A percentile compares a stretch with the other conserved stretches of the same genome.
These are phyloP conservation scores for Nixonia krombeini DNA, from an alignment of 1,140 invertebrate species.

Conservation along the genomic window DNA sequence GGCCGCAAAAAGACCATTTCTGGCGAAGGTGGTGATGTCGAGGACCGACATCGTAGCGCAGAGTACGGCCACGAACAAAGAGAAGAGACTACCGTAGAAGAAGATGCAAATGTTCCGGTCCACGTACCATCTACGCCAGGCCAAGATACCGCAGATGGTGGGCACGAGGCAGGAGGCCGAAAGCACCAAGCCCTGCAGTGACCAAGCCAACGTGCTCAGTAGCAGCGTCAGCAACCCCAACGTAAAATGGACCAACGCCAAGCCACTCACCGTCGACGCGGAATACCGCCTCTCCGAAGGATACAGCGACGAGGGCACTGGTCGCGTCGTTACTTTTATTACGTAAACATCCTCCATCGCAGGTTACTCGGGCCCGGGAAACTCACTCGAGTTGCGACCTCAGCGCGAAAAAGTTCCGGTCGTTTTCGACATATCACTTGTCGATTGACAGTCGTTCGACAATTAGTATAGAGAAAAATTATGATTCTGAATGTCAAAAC, in stretches of 20 bases:
- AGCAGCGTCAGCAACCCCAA: slow-evolving; percentile 72
- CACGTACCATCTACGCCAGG: slow-evolving; percentile 77
- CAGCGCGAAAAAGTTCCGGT: too few relatives aligned
- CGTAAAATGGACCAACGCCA: slow-evolving; percentile 75
- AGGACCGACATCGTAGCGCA: slow-evolving; percentile 50
- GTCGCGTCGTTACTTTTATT: slow-evolving; percentile 76
- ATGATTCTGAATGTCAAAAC: too few relatives aligned
- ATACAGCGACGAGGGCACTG: slow-evolving; percentile 74
- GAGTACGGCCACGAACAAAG: slow-evolving; percentile 34
- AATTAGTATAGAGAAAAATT: too few relatives aligned
- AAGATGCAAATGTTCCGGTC: slow-evolving; percentile 77
- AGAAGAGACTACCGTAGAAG: slow-evolving; percentile 66
- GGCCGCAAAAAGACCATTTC: too few relatives aligned
- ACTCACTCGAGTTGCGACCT: too few relatives aligned
- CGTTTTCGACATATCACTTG: too few relatives aligned
- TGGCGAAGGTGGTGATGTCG: slow-evolving; percentile 36
- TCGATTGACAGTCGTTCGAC: too few relatives aligned
- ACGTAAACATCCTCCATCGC: slow-evolving; percentile 78
- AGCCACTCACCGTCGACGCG: slow-evolving; percentile 76
- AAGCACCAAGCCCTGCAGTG: slow-evolving; percentile 70
- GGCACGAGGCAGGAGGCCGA: slow-evolving; percentile 71
- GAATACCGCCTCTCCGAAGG: slow-evolving; percentile 78
- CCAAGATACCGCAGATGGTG: slow-evolving; percentile 73
- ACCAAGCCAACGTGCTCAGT: slow-evolving; percentile 69
- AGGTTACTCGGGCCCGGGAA: neutral